phyloP scores from a whole-genome alignment of 2,888 invertebrate genomes.

The Meghimatium bilineatum region DNA sequence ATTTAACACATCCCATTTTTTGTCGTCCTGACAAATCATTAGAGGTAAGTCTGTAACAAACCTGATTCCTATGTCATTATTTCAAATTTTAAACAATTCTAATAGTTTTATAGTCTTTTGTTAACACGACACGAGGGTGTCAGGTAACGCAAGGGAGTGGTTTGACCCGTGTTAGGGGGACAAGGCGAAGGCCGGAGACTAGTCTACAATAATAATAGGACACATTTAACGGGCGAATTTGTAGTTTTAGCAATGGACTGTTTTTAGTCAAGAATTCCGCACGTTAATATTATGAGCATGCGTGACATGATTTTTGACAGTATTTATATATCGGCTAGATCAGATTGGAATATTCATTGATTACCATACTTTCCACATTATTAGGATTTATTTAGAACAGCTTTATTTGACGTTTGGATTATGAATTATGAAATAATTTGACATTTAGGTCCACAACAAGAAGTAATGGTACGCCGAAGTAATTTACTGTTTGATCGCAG shows the following conservation, averaged over 20 bases:
- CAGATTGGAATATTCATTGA: too few species aligned
- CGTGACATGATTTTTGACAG: neutral
- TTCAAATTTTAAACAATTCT: neutral
- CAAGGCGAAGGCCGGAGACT: neutral
- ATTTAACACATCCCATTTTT: constrained; percentile 15
- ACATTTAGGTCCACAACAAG: too few species aligned
- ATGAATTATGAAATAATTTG: too few species aligned
- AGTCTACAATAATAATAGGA: neutral
- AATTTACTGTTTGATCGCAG: too few species aligned
- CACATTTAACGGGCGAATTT: neutral
- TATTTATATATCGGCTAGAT: neutral
- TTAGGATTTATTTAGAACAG: too few species aligned
- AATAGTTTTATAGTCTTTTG: neutral
- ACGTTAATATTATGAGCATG: neutral
- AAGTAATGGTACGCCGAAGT: too few species aligned
- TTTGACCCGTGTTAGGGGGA: constrained; percentile 20
- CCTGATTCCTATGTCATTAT: neutral
- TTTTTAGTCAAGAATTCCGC: neutral
- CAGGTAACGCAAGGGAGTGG: constrained; percentile 12
- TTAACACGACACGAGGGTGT: neutral
- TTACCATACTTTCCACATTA: too few species aligned
- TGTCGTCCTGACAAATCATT: neutral
- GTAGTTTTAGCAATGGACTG: neutral
- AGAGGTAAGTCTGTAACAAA: neutral
- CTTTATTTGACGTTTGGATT: too few species aligned